A percentile compares a stretch with the other conserved stretches of the same genome.
phyloP scores from a whole-genome alignment of 2,113 vertebrate genomes.

The Illadopsis cleaveri region DNA sequence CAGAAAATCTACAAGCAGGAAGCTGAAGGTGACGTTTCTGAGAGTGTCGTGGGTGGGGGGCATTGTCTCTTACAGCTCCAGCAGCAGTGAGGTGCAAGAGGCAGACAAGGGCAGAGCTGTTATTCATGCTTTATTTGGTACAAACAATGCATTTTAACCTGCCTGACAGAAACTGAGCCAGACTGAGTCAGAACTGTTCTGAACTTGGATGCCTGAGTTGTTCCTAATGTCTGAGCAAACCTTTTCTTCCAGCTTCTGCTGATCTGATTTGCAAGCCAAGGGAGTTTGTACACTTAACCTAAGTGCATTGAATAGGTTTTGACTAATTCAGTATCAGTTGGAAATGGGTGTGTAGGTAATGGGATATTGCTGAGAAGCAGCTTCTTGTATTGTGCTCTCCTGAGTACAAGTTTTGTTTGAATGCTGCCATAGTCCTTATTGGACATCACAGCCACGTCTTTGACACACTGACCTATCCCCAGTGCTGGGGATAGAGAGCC shows the following conservation, averaged over 20 bases:
- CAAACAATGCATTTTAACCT: slow-evolving; percentile 27
- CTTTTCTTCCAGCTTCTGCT: slow-evolving; percentile 1
- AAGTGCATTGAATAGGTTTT: neutral
- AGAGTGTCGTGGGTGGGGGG: neutral
- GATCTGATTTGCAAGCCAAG: neutral
- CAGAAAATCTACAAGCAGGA: neutral
- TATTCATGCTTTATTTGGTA: slow-evolving; percentile 1
- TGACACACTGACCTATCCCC: neutral
- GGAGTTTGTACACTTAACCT: neutral
- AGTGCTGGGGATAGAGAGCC: neutral
- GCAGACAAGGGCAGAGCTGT: neutral
- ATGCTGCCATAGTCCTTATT: neutral
- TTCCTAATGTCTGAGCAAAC: neutral
- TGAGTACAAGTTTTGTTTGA: neutral
- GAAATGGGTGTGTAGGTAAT: slow-evolving; percentile 5
- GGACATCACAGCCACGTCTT: neutral
- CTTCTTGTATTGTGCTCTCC: neutral
- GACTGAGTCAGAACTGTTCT: neutral
- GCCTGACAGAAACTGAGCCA: slow-evolving; percentile 1
- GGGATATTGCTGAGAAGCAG: slow-evolving; percentile 42
- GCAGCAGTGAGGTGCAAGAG: neutral
- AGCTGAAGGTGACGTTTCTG: neutral
- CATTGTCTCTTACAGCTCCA: neutral
- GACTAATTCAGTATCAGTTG: neutral
- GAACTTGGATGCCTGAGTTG: neutral